Conservation (phyloP, 2,113 vertebrate genomes). For the human (Homo sapiens) region DNA sequence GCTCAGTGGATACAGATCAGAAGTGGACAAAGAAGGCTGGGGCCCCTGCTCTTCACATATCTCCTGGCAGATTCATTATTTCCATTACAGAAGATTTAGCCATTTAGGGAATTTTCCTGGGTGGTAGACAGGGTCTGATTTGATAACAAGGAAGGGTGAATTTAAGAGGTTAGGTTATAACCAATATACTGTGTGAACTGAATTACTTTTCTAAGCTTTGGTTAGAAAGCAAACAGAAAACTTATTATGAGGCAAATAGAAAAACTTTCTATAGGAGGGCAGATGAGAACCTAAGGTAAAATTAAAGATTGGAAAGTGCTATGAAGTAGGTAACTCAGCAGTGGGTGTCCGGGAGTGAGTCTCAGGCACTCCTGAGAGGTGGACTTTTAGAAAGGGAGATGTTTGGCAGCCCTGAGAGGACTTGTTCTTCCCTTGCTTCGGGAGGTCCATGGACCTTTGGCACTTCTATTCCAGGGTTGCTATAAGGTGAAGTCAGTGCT, state of each 20-base stretch:
- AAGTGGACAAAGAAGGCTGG: neutral
- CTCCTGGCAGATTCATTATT: neutral
- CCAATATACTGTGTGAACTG: neutral
- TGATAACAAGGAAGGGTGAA: neutral
- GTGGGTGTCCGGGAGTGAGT: neutral
- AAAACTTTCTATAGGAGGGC: neutral
- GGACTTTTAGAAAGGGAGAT: neutral
- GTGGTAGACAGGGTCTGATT: neutral
- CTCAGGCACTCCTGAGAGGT: neutral
- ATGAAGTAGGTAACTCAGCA: neutral
- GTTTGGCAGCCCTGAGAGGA: fast-evolving
- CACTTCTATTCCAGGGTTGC: neutral
- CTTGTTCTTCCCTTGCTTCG: neutral
- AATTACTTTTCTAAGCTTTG: neutral
- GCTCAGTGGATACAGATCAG: neutral
- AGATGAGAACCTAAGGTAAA: neutral
- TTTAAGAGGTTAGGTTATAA: neutral
- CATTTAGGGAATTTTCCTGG: neutral
- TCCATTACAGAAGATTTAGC: neutral
- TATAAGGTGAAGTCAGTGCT: neutral
- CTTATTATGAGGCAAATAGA: neutral
- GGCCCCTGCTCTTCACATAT: neutral
- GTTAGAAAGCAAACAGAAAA: neutral
- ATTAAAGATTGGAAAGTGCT: neutral
- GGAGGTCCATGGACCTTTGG: neutral